Evolutionary conservation across 2,797 vertebrate species (phyloP).

Genomic region (Pipistrellus pygmaeus): DNA sequence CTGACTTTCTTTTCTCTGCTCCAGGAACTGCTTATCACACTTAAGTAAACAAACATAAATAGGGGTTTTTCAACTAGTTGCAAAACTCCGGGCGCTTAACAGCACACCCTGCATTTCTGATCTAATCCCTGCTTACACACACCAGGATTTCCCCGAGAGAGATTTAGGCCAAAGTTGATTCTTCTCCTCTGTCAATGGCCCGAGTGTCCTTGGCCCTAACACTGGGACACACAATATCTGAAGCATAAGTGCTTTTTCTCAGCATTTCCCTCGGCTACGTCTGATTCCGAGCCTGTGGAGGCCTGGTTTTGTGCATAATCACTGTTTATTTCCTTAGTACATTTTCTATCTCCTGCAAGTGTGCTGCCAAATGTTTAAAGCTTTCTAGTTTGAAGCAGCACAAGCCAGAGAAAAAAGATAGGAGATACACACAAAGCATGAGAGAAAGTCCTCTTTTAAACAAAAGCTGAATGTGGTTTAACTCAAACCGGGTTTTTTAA

Average conservation of each 20-base stretch:
- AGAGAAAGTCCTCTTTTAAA: slow-evolving; percentile 64
- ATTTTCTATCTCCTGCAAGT: slow-evolving; percentile 66
- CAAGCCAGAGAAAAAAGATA: slow-evolving; percentile 62
- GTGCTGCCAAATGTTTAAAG: slow-evolving; percentile 66
- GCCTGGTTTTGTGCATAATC: slow-evolving; percentile 43
- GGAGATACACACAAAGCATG: not conserved
- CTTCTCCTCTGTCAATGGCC: not conserved
- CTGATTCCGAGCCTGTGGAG: slow-evolving; percentile 43
- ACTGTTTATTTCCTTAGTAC: slow-evolving; percentile 71
- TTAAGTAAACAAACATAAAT: slow-evolving; percentile 57
- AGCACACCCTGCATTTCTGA: slow-evolving; percentile 46
- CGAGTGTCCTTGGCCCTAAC: not conserved
- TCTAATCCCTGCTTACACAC: slow-evolving; percentile 13
- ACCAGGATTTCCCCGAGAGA: slow-evolving; percentile 11
- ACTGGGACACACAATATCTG: not conserved
- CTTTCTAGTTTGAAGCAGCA: slow-evolving; percentile 59
- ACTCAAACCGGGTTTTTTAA: slow-evolving; percentile 72
- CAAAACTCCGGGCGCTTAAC: slow-evolving; percentile 1
- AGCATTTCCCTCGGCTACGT: not conserved
- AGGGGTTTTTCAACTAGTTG: slow-evolving; percentile 40
- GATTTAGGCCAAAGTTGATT: not conserved
- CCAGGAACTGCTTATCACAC: slow-evolving; percentile 37
- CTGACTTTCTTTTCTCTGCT: not conserved
- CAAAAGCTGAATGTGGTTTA: slow-evolving; percentile 72
- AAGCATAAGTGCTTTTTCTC: slow-evolving; percentile 20